Conservation (phyloP, 2,888 invertebrate genomes). For the Archips xylosteana region DNA sequence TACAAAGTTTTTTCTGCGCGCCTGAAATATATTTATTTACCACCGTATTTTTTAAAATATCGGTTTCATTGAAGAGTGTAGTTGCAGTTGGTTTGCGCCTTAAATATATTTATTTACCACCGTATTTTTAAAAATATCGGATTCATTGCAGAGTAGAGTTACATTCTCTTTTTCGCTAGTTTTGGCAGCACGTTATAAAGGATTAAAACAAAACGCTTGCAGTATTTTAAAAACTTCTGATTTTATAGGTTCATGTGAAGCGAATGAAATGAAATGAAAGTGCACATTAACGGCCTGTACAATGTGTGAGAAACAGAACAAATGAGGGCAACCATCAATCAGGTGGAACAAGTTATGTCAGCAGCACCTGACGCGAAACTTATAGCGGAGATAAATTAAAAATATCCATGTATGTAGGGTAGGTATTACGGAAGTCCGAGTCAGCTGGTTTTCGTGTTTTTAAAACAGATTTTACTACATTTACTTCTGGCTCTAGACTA, state of each 20-base stretch:
- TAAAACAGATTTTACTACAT: neutral
- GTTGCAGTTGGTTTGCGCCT: too few relatives aligned
- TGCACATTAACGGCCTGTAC: constrained; percentile 14
- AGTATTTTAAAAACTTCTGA: neutral
- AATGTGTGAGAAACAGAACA: constrained; percentile 22
- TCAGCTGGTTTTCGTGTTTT: neutral
- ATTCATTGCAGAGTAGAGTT: neutral
- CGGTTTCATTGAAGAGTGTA: neutral
- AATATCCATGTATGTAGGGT: constrained; percentile 8
- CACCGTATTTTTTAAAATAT: neutral
- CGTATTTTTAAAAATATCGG: neutral
- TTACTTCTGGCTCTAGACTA: neutral
- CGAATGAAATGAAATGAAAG: constrained; percentile 2
- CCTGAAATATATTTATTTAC: too few relatives aligned
- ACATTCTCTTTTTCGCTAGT: neutral
- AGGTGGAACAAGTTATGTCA: constrained; percentile 47
- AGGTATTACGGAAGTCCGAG: neutral
- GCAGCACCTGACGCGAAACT: constrained; percentile 47
- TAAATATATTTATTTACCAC: too few relatives aligned
- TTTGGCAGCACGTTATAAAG: neutral
- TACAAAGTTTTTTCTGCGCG: too few relatives aligned
- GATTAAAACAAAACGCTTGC: neutral
- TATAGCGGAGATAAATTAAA: constrained; percentile 39
- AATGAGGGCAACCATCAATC: constrained; percentile 47
- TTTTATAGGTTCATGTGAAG: neutral